phyloP scores from a whole-genome alignment of 2,888 invertebrate genomes.

The Eupsilia transversa region DNA sequence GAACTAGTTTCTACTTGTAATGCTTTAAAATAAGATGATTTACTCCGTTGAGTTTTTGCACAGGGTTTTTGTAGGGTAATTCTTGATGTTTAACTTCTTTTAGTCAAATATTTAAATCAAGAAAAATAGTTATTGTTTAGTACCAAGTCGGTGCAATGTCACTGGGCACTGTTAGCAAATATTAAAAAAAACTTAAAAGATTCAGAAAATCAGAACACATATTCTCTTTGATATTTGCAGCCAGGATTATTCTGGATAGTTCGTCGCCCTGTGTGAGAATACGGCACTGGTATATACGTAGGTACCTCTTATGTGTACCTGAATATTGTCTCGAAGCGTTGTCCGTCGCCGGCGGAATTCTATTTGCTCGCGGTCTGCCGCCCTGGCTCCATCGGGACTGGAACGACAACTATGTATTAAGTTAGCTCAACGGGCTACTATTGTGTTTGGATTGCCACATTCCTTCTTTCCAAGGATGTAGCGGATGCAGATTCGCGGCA shows the following conservation, averaged over 20 bases:
- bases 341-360: slow-evolving; percentile 42
- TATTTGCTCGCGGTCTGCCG: slow-evolving; percentile 40
- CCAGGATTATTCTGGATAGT: background rate
- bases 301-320: background rate
- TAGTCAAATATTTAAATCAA: background rate
- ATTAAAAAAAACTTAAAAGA: background rate
- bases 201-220: background rate
- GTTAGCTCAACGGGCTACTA: slow-evolving; percentile 2
- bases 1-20: background rate
- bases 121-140: background rate
- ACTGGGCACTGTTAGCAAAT: background rate
- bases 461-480: no score
- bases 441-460: slow-evolving; percentile 24
- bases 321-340: slow-evolving; percentile 13
- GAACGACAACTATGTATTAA: slow-evolving; percentile 52
- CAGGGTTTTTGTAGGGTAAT: background rate
- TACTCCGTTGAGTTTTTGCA: background rate
- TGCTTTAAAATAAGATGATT: background rate
- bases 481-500: no score
- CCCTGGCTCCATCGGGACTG: slow-evolving; percentile 20
- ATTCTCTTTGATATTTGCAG: background rate
- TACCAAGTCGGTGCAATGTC: background rate
- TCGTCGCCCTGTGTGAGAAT: background rate
- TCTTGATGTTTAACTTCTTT: background rate
- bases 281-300: background rate